phyloP scores from a whole-genome alignment of 2,888 invertebrate species.

The Chrysolina americana region DNA sequence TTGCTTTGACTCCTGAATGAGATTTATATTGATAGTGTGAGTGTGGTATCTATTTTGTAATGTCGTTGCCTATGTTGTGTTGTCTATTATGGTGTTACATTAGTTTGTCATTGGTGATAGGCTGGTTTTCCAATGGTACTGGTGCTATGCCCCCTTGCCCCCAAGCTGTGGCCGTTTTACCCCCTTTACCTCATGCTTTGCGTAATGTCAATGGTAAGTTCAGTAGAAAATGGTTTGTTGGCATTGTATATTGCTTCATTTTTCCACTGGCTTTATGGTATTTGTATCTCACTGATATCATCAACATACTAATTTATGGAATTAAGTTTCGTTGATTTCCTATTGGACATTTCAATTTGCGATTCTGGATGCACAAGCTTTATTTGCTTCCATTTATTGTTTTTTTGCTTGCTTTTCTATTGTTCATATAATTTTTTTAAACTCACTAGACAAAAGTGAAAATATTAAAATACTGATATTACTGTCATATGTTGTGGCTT shows the following conservation, averaged over 20 bases:
- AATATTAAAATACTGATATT: no score
- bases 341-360: neutral
- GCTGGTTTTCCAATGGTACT: conserved; percentile 67
- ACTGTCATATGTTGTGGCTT: no score
- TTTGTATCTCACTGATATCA: neutral
- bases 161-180: conserved; percentile 76
- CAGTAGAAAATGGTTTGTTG: conserved; percentile 38
- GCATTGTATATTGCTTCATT: neutral
- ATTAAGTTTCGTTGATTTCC: neutral
- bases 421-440: no score
- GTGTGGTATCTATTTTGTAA: conserved; percentile 22
- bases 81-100: conserved; percentile 47
- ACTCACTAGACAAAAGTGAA: no score
- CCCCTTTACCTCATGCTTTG: conserved; percentile 72
- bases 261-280: neutral
- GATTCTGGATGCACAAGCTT: no score
- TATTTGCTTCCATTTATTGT: no score
- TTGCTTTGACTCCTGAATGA: neutral
- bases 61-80: conserved; percentile 37
- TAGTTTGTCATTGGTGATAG: conserved; percentile 65
- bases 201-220: conserved; percentile 66
- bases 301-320: neutral
- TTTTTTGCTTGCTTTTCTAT: no score
- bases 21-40: neutral
- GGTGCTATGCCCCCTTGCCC: conserved; percentile 71